Conservation (phyloP, 2,113 vertebrate genomes). For the Callionymus lyra region DNA sequence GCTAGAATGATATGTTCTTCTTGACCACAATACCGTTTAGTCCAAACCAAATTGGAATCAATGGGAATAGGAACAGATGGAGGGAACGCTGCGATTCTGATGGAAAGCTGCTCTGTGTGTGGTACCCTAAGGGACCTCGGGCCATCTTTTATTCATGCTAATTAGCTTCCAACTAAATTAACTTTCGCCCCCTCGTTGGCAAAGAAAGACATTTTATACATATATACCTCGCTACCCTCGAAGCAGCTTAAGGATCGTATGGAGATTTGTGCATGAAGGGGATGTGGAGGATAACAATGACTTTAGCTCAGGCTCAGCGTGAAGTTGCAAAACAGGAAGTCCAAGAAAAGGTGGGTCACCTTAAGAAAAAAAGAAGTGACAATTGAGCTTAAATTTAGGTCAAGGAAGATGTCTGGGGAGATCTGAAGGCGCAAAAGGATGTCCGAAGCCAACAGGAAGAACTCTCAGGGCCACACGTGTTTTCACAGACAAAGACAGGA, state of each 20-base stretch:
- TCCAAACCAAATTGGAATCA: constrained; percentile 7
- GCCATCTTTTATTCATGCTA: constrained; percentile 62
- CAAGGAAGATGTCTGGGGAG: constrained; percentile 1
- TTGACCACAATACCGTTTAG: too few relatives aligned
- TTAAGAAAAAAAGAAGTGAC: background rate
- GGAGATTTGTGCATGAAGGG: too few relatives aligned
- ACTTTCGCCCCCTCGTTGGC: constrained; percentile 53
- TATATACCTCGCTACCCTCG: constrained; percentile 15
- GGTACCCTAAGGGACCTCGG: constrained; percentile 40
- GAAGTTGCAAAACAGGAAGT: background rate
- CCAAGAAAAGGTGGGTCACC: background rate
- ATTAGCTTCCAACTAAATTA: constrained; percentile 58
- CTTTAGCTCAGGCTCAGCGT: too few relatives aligned
- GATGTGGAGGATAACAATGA: too few relatives aligned
- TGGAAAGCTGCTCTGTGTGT: constrained; percentile 42
- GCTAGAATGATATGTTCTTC: too few relatives aligned
- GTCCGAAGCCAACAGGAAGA: background rate
- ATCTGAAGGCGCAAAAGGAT: constrained; percentile 11
- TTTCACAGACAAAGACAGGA: constrained; percentile 12
- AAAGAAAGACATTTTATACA: constrained; percentile 31
- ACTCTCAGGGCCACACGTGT: constrained; percentile 7
- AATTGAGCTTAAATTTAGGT: background rate
- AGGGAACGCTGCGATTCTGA: constrained; percentile 14
- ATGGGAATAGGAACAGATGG: background rate
- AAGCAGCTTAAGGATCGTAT: background rate